Evolutionary conservation across 2,797 vertebrate species (phyloP), one percentile per base, ranked within the genome.

Genomic region (Eutrigla gurnardus): DNA sequence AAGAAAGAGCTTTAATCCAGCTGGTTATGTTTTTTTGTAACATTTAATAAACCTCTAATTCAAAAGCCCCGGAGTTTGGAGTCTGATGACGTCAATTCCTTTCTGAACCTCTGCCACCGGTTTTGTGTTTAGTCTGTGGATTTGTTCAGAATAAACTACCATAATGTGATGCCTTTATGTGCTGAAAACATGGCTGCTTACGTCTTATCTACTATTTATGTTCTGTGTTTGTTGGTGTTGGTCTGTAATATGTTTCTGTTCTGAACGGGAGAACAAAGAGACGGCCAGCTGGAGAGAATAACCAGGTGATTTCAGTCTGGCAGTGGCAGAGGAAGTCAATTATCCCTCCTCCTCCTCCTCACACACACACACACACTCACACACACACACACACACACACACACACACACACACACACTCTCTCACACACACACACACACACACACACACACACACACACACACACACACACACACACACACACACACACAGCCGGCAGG

Each of bases 271-370:
- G 37, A 53, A 39, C 15, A 65, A 36, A 7, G 8, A 46, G 39
- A 36, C 4, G 45, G 54, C 42, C 77, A 76, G 54, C 65, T 62
- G 54, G 39, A 39, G 64, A 67, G 18, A 42, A 57, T 35, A 54
- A 64, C n/a, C 58, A 68, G 54, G 42, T 64, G 55, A 55, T 25
- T 71, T 25, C 53, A 69, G 39, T 49, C 69, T 59, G 63, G 25
- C 52, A 7, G 25, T 13, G 47, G 40, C 25, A 55, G 18, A 66
- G 14, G 42, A 65, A 68, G 64, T 50, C 18, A 65, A 9, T 69
- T 55, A 61, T 17, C 57, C 1, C 57, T 17, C 11, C 3, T 0
- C 32, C 2, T 12, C 4, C 4, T 14, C 0, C 33, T 0, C 33
- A 15, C 3, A 25, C 25, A 25, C 3, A 25, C 3, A 13, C 33